Percentiles rank a stretch among this genome's conserved stretches.
Conservation (phyloP, 2,888 invertebrate genomes). For the Tachina lurida region DNA sequence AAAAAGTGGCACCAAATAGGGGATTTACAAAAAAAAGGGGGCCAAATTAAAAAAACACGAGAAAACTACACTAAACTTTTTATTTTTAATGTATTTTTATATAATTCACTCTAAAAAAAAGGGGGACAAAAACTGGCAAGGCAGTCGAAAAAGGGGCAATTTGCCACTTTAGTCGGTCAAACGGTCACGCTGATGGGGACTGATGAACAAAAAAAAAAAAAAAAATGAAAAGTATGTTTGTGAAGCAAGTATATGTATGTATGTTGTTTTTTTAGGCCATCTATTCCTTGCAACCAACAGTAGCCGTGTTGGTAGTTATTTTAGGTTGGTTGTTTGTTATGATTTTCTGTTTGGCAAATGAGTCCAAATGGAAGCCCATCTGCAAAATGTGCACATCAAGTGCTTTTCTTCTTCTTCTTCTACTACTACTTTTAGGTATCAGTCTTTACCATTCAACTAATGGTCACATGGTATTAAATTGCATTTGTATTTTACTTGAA, state of each 20-base stretch:
- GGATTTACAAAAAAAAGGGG: too few species aligned
- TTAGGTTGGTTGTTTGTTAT: constrained; percentile 48
- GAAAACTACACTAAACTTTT: too few species aligned
- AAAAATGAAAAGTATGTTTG: constrained; percentile 24
- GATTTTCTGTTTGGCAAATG: constrained; percentile 39
- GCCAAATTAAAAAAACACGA: too few species aligned
- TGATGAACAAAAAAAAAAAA: background rate
- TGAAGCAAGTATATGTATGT: constrained; percentile 16
- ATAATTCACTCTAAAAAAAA: too few species aligned
- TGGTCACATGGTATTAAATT: constrained; percentile 40
- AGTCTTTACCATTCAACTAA: background rate
- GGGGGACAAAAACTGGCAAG: too few species aligned
- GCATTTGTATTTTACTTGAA: constrained; percentile 43
- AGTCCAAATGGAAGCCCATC: constrained; percentile 43
- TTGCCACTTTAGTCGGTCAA: too few species aligned
- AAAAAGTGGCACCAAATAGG: too few species aligned
- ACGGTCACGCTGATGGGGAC: too few species aligned
- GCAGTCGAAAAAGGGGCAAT: too few species aligned
- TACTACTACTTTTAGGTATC: too few species aligned
- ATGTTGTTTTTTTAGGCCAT: constrained; percentile 52
- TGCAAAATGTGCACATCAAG: constrained; percentile 65
- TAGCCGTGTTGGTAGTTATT: constrained; percentile 12
- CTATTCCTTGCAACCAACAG: background rate
- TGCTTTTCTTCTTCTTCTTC: constrained; percentile 29
- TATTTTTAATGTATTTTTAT: too few species aligned